Evolutionary conservation across 2,797 vertebrate genomes (phyloP).

Genomic region (Gobionotothen gibberifrons): DNA sequence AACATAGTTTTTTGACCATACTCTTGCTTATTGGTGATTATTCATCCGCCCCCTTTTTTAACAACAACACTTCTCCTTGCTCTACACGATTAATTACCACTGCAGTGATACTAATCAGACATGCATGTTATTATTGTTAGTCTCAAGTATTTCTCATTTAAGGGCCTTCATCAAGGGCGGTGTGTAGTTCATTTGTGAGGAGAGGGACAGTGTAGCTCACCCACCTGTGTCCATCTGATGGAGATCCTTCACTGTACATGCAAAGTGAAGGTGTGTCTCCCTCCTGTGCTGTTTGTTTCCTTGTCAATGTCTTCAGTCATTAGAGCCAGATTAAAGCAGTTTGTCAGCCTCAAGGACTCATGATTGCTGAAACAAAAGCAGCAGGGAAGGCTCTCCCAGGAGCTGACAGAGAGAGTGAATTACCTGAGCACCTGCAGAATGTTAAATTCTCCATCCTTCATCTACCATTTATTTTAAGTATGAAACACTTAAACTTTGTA

Average conservation of each 20-base stretch:
- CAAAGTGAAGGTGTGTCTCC: conserved; percentile 23
- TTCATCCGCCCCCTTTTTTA: background rate
- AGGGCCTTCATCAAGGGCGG: conserved; percentile 34
- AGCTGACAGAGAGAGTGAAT: conserved; percentile 52
- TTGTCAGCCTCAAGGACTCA: conserved; percentile 62
- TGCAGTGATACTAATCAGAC: conserved; percentile 29
- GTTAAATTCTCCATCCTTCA: conserved; percentile 37
- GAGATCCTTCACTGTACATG: conserved; percentile 34
- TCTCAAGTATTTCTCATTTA: no score
- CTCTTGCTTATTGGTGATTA: background rate
- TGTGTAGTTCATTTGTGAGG: conserved; percentile 52
- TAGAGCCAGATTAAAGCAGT: conserved; percentile 55
- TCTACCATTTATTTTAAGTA: conserved; percentile 14
- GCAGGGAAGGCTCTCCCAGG: conserved; percentile 43
- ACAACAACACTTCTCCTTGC: conserved; percentile 7
- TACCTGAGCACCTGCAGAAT: conserved; percentile 54
- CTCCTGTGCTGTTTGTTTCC: conserved; percentile 50
- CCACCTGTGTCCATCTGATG: conserved; percentile 47
- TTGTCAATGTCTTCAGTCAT: conserved; percentile 57
- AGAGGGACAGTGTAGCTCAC: conserved; percentile 42
- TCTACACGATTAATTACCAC: conserved; percentile 20
- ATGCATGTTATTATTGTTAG: background rate
- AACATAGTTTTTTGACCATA: conserved; percentile 3
- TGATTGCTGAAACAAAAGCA: conserved; percentile 67
- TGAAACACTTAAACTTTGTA: conserved; percentile 13